Base-by-base conservation (phyloP, 2,888 invertebrate genomes). In the Aphidoletes aphidimyza region DNA sequence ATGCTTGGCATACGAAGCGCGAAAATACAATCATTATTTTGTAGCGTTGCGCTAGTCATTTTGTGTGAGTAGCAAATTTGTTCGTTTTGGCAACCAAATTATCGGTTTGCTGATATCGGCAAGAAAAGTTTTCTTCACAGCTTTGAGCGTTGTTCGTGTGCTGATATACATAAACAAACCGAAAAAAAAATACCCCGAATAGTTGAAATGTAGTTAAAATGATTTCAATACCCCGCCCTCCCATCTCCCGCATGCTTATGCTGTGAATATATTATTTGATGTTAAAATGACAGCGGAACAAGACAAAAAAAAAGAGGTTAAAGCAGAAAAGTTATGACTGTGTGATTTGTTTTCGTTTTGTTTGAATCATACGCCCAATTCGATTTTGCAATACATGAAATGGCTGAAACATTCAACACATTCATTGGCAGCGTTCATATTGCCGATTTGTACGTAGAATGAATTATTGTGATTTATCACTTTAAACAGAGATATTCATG, bases 91-190 rank as follows among this genome's bases (percentile, higher is more conserved):
- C n/a, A 54, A 54, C 2, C n/a, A 54, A 54, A 54, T 54, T 17
- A 54, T 54, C 54, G 54, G 54, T 54, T 54, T 54, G 54, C 54
- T 54, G 54, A 54, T 54, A 54, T 54, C 54, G 54, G 26, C 22
- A n/a, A n/a, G 54, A 22, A 54, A 54, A 54, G 22, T 54, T 54
- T 54, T 22, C n/a, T 54, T 54, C 54, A 54, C 54, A 54, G 54
- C 54, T 26, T 54, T 54, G 22, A 26, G 9, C 22, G 22, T 54
- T 11, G 54, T 54, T 26, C 54, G 22, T 26, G 54, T n/a, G n/a
- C n/a, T n/a, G n/a, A n/a, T n/a, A 54, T 54, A 26, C 22, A 54
- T 26, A 54, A 54, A 54, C 54, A 54, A 54, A 54, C n/a, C 54
- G 22, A 54, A 3, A n/a, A n/a, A n/a, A n/a, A n/a, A n/a, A n/a